Conservation (phyloP, 2,888 invertebrate species). For the Conops quadrifasciatus region DNA sequence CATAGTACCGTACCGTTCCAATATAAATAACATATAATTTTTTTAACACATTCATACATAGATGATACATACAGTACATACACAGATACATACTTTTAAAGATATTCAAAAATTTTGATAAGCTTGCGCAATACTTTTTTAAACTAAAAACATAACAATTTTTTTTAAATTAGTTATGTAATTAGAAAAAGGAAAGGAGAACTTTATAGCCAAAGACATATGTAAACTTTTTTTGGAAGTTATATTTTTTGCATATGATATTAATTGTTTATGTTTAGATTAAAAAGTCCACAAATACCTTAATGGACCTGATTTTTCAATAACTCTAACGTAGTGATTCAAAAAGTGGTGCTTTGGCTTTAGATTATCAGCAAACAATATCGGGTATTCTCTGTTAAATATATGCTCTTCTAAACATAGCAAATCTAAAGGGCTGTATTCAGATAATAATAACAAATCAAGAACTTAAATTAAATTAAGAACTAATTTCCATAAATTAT, state of each 20-base stretch:
- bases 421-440: neutral
- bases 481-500: constrained; percentile 2
- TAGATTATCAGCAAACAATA: neutral
- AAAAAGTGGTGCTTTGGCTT: constrained; percentile 18
- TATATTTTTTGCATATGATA: constrained; percentile 21
- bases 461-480: constrained; percentile 8
- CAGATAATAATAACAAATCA: constrained; percentile 8
- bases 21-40: neutral
- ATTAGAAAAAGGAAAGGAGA: neutral
- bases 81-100: neutral
- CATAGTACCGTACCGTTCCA: neutral
- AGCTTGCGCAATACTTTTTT: constrained; percentile 6
- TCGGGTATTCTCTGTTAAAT: neutral
- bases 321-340: neutral
- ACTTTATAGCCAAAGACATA: constrained; percentile 5
- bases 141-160: neutral
- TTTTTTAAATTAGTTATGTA: neutral
- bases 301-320: constrained; percentile 1
- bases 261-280: neutral
- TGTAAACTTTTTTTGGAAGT: constrained; percentile 26
- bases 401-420: neutral
- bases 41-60: neutral
- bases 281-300: neutral
- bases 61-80: too few species aligned
- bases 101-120: neutral